Conservation (phyloP, 1,140 invertebrate genomes). For the Calycopis cecrops region DNA sequence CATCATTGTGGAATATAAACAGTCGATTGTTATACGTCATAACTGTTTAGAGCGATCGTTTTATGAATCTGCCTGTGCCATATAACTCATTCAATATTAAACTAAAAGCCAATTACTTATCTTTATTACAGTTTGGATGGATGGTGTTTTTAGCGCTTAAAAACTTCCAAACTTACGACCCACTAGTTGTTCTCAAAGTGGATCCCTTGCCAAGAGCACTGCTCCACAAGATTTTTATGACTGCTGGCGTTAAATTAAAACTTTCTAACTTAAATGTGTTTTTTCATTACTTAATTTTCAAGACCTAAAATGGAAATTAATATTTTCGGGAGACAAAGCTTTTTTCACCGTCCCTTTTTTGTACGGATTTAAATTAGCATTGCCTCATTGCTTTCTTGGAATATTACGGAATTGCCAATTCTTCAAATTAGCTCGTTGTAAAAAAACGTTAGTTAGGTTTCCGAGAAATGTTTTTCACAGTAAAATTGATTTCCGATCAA, state of each 20-base stretch:
- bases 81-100: constrained; percentile 22
- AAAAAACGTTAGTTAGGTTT: no score
- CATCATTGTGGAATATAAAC: no score
- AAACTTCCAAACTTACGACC: constrained; percentile 27
- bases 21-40: no score
- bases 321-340: no score
- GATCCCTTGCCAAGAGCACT: constrained; percentile 22
- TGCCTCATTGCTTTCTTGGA: no score
- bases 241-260: constrained; percentile 2
- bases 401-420: no score
- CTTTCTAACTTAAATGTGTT: background rate
- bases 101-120: constrained; percentile 25
- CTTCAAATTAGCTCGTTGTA: no score
- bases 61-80: background rate
- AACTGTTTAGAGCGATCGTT: no score
- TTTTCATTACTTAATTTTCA: constrained; percentile 3
- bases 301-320: constrained; percentile 3
- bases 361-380: no score
- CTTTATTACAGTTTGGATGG: constrained; percentile 25
- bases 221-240: constrained; percentile 16
- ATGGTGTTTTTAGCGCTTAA: constrained; percentile 24
- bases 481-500: no score
- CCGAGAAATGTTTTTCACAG: no score
- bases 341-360: no score
- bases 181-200: constrained; percentile 26